Base-by-base conservation (phyloP, 2,113 vertebrate species). In the Aramus guarauna region DNA sequence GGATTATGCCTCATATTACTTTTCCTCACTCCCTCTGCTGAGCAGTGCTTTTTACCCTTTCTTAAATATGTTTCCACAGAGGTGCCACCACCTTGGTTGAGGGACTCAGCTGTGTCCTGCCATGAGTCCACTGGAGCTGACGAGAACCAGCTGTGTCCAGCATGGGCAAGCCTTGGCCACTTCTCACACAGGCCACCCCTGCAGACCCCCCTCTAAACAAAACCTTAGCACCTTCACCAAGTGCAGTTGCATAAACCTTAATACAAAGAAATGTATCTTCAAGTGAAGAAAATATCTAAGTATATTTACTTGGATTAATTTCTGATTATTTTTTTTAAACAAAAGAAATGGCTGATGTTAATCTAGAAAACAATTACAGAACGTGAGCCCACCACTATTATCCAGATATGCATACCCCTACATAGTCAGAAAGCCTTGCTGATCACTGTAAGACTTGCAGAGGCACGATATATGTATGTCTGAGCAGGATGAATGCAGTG, bases 91-190 rank as follows among this genome's bases (percentile, higher is more conserved):
- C 13, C 26, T 37, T 41, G 34, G 34, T 5, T 37, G 45, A 32
- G 39, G 41, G 19, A 12, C 30, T 85, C 23, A 48, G 20, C 17
- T 63, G 9, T 43, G 5, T 10, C 36, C 23, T 34, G 32, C 1
- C 2, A 15, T 2, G 32, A 10, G 13, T 71, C 21, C 1, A 0
- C 0, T 74, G 18, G 26, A 59, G 20, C 12, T 59, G 16, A 67
- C 19, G 15, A 5, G 13, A 83, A 59, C 4, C 0, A 2, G 1
- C 34, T 76, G 5, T 12, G 63, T 60, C 9, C 17, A 59, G 21
- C 14, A 30, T 0, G 1, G 10, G 11, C 16, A 26, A 30, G 4
- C 9, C 30, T 9, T 41, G 4, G 13, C 12, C 19, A 37, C 2
- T 23, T 41, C 34, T 84, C 47, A 53, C 5, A 36, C 45, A 68